These are phyloP conservation scores for Acronicta aceris DNA, from an alignment of 2,888 invertebrate species.

Conservation along the genomic window DNA sequence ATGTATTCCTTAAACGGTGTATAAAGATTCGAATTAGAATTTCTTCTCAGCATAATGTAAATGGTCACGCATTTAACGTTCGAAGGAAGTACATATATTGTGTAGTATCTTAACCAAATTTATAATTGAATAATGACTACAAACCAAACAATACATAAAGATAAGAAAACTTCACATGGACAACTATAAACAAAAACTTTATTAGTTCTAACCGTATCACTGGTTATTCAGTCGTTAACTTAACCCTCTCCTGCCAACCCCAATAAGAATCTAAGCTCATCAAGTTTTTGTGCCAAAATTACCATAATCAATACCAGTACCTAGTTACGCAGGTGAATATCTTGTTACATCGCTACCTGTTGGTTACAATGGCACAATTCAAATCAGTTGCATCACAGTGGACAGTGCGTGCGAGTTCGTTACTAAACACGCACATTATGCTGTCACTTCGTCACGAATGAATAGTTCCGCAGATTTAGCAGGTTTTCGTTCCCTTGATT, in stretches of 20 bases:
- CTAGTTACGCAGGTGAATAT: conserved; percentile 41
- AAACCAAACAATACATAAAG: not conserved
- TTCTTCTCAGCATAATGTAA: not conserved
- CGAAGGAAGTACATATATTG: not conserved
- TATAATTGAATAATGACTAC: no score
- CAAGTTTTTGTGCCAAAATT: conserved; percentile 42
- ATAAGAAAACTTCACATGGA: no score
- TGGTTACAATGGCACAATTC: conserved; percentile 49
- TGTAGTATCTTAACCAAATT: no score
- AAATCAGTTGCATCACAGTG: conserved; percentile 41
- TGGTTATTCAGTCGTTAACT: no score
- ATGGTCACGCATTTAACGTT: conserved; percentile 18
- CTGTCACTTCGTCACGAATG: conserved; percentile 42
- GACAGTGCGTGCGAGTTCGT: conserved; percentile 38
- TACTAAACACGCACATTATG: conserved; percentile 43
- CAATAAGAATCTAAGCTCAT: conserved; percentile 33
- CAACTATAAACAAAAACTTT: no score
- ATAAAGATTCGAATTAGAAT: not conserved
- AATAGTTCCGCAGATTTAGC: conserved; percentile 27
- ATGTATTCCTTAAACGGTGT: conserved; percentile 21
- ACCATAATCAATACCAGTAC: conserved; percentile 34
- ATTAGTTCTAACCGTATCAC: no score
- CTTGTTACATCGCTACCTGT: conserved; percentile 38
- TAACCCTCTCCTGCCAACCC: conserved; percentile 21
- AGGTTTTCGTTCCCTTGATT: conserved; percentile 19